These are phyloP conservation scores for Shargacucullia verbasci DNA, from an alignment of 2,888 invertebrate species.

Conservation along the genomic window DNA sequence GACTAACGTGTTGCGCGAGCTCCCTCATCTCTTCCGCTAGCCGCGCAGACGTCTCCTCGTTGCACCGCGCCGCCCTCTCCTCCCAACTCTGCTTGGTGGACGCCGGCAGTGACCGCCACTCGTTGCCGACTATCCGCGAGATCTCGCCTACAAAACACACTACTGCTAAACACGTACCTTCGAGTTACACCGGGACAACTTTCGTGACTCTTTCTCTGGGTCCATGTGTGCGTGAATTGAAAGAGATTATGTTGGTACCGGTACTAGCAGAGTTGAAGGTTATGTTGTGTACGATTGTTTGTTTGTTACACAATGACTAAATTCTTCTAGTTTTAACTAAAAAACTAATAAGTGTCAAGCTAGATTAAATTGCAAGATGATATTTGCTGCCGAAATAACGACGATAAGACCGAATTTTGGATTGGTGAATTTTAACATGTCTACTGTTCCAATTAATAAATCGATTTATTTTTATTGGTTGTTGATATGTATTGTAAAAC, in stretches of 20 bases:
- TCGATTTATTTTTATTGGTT: too few relatives aligned
- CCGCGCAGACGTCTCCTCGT: slow-evolving; percentile 94
- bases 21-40: slow-evolving; percentile 87
- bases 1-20: slow-evolving; percentile 80
- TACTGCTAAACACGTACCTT: slow-evolving; percentile 56
- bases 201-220: slow-evolving; percentile 50
- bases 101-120: slow-evolving; percentile 98
- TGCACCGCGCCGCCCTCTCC: slow-evolving; percentile 96
- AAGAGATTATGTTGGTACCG: slow-evolving; percentile 36
- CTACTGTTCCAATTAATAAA: too few relatives aligned
- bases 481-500: too few relatives aligned
- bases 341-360: too few relatives aligned
- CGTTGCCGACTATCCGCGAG: slow-evolving; percentile 92
- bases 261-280: slow-evolving; percentile 19
- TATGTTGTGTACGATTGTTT: slow-evolving; percentile 39
- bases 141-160: slow-evolving; percentile 87
- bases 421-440: too few relatives aligned
- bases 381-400: too few relatives aligned
- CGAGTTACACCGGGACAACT: slow-evolving; percentile 37
- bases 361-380: too few relatives aligned
- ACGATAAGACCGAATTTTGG: too few relatives aligned
- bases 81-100: slow-evolving; percentile 98
- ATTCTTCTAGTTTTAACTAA: neutral
- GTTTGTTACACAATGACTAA: too few relatives aligned
- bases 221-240: slow-evolving; percentile 50